Evolutionary conservation across 2,888 invertebrate genomes (phyloP), one percentile per base, ranked within the genome.

Genomic region (Cheilosia variabilis): DNA sequence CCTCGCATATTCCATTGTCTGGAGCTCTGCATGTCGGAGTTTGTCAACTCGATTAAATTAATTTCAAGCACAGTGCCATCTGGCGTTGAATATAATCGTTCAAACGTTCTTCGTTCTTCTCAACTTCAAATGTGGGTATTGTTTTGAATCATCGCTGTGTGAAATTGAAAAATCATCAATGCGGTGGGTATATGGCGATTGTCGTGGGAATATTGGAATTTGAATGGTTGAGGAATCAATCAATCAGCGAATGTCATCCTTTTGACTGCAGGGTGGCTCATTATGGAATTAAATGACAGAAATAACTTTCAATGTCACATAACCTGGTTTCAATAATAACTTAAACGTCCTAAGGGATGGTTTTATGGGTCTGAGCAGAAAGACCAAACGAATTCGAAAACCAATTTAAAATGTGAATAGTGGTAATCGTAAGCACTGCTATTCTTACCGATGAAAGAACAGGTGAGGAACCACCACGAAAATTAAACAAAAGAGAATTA

Each of bases 131-230:
- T 50, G n/a, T 1, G 50, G 15, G 22, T 24, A 24, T 52, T 65
- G 65, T 65, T 65, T 50, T 22, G 19, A 34, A 37, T 37, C 22
- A 34, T 15, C 34, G 22, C 37, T 37, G 65, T 22, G n/a, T 37
- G 65, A 65, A 65, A 65, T 65, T 65, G 65, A 13, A 50, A 50
- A 50, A n/a, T 37, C 22, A 22, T n/a, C 50, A 34, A n/a, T 37
- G 1, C 6, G 43, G 13, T 43, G 19, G 15, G 31, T 3, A 7
- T 37, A n/a, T 31, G 45, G 6, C 7, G 19, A 15, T 24, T 13
- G 47, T 34, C 47, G 31, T 15, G 37, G 37, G 24, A 52, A 65
- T 65, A 50, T 63, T 15, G 27, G 9, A 52, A 43, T 27, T 53
- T 43, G 5, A n/a, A 24, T 66, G 53, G 53, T 53, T 41, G 53